Base-by-base conservation (phyloP, 1,140 invertebrate species). In the Caerostris extrusa region DNA sequence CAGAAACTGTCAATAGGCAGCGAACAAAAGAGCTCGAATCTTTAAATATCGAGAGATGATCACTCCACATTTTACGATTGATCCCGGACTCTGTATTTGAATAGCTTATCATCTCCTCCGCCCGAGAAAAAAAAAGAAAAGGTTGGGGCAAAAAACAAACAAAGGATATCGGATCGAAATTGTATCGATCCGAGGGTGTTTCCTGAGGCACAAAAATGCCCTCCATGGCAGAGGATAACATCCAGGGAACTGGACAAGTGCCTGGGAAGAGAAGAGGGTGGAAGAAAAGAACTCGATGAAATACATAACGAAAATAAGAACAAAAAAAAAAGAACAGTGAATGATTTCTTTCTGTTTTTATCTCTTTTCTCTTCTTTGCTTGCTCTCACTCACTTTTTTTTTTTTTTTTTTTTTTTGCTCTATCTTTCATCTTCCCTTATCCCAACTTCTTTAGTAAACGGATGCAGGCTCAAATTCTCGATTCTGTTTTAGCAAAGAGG, bases 141-240 rank as follows among this genome's bases (percentile, higher is more conserved):
- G 50, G 71, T 69, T 17, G 69, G 10, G 12, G 14, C 10, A 7
- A 57, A 58, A 90, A 34, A 90, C 69, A 90, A 60, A 90, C 89
- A 90, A 90, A 90, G 89, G 69, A 77, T 69, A 60, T 53, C 69
- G 55, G 89, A 90, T 89, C 87, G 89, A 90, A 90, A 90, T 90
- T 81, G 89, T 90, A 90, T 90, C 89, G 89, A 90, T 90, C 89
- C 89, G 34, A 60, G 34, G 87, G 71, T 90, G 89, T 90, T 90
- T 90, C 69, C 89, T 81, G 50, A 90, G 69, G 89, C 89, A 90
- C 69, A 90, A 90, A 90, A 90, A 90, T 90, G 89, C 89, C 87
- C 89, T 90, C 69, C 69, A 81, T 81, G 89, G 81, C 89, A 81
- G 64, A 67, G 89, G 89, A 90, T 90, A 90, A 81, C 89, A 90